phyloP scores from a whole-genome alignment of 2,113 vertebrate species.

The Narcine bancroftii region DNA sequence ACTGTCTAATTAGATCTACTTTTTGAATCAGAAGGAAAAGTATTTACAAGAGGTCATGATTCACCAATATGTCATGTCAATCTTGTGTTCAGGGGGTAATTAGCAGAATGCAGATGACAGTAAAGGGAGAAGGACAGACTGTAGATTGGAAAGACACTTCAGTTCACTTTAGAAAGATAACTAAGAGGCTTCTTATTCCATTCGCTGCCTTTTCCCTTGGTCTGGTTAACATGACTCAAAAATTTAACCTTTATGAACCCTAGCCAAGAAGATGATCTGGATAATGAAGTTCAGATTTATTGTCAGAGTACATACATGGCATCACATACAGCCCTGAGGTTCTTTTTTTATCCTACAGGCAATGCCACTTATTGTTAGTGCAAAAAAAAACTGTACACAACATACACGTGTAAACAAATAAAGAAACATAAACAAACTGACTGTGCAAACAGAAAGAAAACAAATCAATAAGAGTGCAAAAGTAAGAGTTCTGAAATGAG shows the following conservation, averaged over 20 bases:
- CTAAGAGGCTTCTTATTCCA: not conserved
- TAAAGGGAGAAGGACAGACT: not conserved
- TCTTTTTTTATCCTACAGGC: no score
- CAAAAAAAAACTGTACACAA: no score
- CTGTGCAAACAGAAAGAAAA: no score
- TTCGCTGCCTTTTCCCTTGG: not conserved
- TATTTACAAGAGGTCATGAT: not conserved
- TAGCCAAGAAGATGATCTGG: no score
- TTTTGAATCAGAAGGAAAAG: not conserved
- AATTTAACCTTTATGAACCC: not conserved
- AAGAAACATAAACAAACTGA: no score
- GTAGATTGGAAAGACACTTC: not conserved
- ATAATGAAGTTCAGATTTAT: not conserved
- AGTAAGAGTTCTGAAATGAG: no score
- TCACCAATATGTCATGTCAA: not conserved
- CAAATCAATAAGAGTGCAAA: no score
- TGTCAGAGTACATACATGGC: no score
- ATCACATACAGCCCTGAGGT: no score
- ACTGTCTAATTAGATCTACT: not conserved
- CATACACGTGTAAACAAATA: no score
- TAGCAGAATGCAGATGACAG: not conserved
- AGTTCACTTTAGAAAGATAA: not conserved
- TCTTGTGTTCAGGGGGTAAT: not conserved
- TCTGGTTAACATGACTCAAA: not conserved
- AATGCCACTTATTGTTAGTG: no score